Evolutionary conservation across 2,113 vertebrate genomes (phyloP).

Genomic region (Maccullochella peelii): DNA sequence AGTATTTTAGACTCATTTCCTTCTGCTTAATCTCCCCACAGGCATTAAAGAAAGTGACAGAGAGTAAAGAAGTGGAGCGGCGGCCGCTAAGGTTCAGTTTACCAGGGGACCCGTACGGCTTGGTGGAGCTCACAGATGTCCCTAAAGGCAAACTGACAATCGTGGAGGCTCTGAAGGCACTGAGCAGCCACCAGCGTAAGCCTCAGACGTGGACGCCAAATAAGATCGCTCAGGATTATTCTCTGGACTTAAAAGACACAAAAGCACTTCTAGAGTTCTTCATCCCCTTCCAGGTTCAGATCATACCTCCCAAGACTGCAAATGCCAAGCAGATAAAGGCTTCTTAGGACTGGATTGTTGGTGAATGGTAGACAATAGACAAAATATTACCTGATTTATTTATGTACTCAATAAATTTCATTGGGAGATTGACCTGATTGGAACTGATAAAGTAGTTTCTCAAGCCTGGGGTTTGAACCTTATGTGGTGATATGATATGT

Average conservation of each 20-base stretch:
- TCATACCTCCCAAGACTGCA: conserved; percentile 78
- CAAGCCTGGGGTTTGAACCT: conserved; percentile 8
- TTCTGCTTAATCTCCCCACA: conserved; percentile 22
- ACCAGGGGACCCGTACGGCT: conserved; percentile 59
- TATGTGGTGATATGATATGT: neutral
- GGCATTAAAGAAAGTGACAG: conserved; percentile 5
- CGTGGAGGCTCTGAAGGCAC: conserved; percentile 87
- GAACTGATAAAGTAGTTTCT: conserved; percentile 8
- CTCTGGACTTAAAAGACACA: conserved; percentile 88
- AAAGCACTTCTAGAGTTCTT: conserved; percentile 89
- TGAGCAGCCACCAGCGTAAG: conserved; percentile 88
- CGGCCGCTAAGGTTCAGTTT: conserved; percentile 82
- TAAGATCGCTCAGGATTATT: conserved; percentile 91
- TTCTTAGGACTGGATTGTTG: conserved; percentile 70
- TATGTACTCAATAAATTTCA: conserved; percentile 12
- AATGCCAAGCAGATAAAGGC: conserved; percentile 80
- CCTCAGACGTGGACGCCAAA: conserved; percentile 90
- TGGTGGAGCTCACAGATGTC: conserved; percentile 82
- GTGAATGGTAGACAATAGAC: neutral
- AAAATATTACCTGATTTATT: conserved; percentile 30
- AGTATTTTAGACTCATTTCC: neutral
- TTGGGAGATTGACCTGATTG: neutral
- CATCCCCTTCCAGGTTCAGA: conserved; percentile 87
- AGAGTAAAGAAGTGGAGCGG: conserved; percentile 66
- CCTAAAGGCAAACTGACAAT: conserved; percentile 91